Conservation (phyloP, 2,797 vertebrate genomes). For the Takifugu rubripes region DNA sequence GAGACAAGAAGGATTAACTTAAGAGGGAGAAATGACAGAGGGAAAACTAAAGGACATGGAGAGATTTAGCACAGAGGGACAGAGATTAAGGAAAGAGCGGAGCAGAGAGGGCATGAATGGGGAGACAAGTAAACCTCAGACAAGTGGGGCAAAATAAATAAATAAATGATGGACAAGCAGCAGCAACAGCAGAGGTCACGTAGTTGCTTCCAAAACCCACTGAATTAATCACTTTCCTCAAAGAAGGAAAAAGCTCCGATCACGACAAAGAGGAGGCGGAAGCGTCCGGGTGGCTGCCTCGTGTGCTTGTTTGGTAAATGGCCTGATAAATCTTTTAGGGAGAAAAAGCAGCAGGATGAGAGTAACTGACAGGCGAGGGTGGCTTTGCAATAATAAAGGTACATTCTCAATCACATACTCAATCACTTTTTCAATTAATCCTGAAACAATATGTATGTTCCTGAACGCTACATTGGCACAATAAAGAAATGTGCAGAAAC, state of each 20-base stretch:
- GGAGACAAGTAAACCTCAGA: no score
- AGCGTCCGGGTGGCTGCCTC: constrained; percentile 23
- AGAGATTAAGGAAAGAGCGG: constrained; percentile 17
- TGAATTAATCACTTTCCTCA: constrained; percentile 13
- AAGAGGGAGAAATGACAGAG: constrained; percentile 5
- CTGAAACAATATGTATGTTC: no score
- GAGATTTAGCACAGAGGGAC: constrained; percentile 9
- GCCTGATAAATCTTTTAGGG: constrained; percentile 61
- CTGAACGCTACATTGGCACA: no score
- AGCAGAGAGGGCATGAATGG: constrained; percentile 1
- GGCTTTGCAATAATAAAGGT: no score
- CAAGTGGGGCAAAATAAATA: constrained; percentile 1
- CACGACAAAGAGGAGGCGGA: constrained; percentile 24
- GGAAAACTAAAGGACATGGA: constrained; percentile 2
- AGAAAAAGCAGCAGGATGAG: no score
- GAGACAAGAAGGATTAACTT: constrained; percentile 29
- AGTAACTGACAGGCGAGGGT: no score
- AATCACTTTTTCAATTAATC: no score
- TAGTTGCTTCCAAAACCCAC: constrained; percentile 4
- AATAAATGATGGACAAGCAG: constrained; percentile 3
- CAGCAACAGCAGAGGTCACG: constrained; percentile 5
- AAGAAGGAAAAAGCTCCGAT: constrained; percentile 5
- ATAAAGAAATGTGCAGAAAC: no score
- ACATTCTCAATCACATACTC: no score
- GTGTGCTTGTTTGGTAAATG: constrained; percentile 42